Conservation (phyloP, 2,797 vertebrate species). For the Dicrostonyx torquatus region DNA sequence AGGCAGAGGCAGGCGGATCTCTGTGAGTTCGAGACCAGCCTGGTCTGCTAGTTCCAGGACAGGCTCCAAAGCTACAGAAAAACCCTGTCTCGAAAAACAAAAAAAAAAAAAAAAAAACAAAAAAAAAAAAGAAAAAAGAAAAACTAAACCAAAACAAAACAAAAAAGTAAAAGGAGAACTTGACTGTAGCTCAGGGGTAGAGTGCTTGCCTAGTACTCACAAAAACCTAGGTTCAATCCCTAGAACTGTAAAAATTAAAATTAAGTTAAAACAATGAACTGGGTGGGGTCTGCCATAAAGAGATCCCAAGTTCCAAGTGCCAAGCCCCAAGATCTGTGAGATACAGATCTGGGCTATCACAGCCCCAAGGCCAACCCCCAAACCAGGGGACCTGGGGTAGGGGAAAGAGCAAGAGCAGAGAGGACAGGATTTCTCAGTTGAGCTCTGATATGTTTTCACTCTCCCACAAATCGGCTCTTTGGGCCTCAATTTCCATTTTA, state of each 20-base stretch:
- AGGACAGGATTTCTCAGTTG: neutral
- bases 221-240: neutral
- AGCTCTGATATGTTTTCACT: neutral
- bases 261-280: neutral
- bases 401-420: neutral
- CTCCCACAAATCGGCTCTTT: neutral
- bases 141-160: no score
- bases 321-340: neutral
- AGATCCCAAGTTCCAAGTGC: neutral
- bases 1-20: no score
- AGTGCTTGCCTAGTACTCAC: no score
- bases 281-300: neutral
- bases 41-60: no score
- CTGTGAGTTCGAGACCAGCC: no score
- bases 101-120: neutral
- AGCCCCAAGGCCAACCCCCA: neutral
- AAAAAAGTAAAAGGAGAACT: neutral
- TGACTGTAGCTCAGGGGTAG: neutral
- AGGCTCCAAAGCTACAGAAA: no score
- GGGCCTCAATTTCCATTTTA: neutral
- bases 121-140: no score
- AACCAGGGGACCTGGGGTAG: neutral
- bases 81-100: no score
- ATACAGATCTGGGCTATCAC: constrained; percentile 3
- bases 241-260: neutral